Base-by-base conservation (phyloP, 1,140 invertebrate species). In the Battus philenor region DNA sequence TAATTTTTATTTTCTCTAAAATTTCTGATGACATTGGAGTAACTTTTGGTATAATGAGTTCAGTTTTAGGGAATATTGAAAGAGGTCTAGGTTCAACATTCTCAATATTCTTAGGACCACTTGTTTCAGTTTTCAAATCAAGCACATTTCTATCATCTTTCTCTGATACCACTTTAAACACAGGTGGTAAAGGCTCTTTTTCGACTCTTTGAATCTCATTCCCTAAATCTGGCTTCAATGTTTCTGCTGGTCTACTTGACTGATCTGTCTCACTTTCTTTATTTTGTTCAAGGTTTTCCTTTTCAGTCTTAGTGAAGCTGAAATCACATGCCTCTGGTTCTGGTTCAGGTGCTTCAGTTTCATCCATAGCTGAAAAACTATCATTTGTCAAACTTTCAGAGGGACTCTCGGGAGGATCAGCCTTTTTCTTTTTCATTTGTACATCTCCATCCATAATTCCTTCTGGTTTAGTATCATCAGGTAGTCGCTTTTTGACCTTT, bases 381-480 rank as follows among this genome's bases (percentile, higher is more conserved):
- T 95, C 94, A 31, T 93, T 93, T 12, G 93, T 94, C 30, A 94
- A 87, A 64, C 93, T 95, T 69, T 93, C 92, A 10, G 92, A 90
- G 6, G 94, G 93, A 82, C 93, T 95, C 49, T 92, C 89, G 11
- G 89, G 85, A 27, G 87, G 77, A 50, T 90, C 88, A 9, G 65
- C 92, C 75, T 93, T 91, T 72, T 93, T 93, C 67, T 93, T 93
- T 61, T 93, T 92, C 83, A 86, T 82, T 74, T 82, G 78, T 36
- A 91, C 88, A 57, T 90, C 90, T 44, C 88, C 89, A 60, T 91
- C 89, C 52, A 91, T 89, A 30, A 84, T 78, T 16, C 86, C 84
- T 49, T 81, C 83, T 24, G 80, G 71, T 50, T 90, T 89, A 4
- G 65, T 64, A 50, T 86, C 87, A 65, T 89, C 87, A 57, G 90